These are phyloP conservation scores for Alcis repandata DNA, from an alignment of 2,888 invertebrate species.

Conservation along the genomic window DNA sequence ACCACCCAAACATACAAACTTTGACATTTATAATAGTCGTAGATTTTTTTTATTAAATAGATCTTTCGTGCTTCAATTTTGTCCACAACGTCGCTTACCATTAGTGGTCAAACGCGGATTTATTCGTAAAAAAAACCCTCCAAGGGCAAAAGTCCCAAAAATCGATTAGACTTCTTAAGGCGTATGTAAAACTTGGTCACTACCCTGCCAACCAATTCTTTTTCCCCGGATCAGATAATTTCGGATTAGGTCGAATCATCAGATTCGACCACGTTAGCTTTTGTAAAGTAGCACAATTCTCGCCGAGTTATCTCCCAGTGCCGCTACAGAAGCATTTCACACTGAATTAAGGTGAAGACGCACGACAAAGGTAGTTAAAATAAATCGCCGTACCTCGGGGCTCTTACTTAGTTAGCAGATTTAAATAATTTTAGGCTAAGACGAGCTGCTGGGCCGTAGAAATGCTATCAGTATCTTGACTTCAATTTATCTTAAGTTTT, in stretches of 20 bases:
- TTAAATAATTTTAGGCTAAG: conserved; percentile 44
- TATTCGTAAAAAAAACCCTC: too few species aligned
- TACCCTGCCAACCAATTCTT: neutral
- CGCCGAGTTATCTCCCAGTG: conserved; percentile 22
- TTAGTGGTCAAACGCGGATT: too few species aligned
- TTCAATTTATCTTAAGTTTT: too few species aligned
- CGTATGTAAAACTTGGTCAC: neutral
- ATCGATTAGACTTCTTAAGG: too few species aligned
- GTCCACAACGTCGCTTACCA: too few species aligned
- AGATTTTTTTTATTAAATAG: too few species aligned
- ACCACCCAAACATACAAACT: too few species aligned
- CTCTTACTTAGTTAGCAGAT: conserved; percentile 42
- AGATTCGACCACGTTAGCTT: too few species aligned
- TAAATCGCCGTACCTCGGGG: conserved; percentile 34
- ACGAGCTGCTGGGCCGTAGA: conserved; percentile 10
- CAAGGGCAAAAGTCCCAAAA: too few species aligned
- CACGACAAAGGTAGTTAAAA: conserved; percentile 33
- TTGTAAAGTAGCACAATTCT: conserved; percentile 11
- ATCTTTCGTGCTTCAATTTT: too few species aligned
- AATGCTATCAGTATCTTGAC: conserved; percentile 13
- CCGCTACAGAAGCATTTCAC: conserved; percentile 22
- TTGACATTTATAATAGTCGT: too few species aligned
- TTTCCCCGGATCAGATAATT: conserved; percentile 2
- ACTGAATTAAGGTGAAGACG: conserved; percentile 28
- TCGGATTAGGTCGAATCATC: conserved; percentile 20